Evolutionary conservation across 2,797 vertebrate species (phyloP), one percentile per base, ranked within the genome.

Genomic region (Malacoctenus gilli): DNA sequence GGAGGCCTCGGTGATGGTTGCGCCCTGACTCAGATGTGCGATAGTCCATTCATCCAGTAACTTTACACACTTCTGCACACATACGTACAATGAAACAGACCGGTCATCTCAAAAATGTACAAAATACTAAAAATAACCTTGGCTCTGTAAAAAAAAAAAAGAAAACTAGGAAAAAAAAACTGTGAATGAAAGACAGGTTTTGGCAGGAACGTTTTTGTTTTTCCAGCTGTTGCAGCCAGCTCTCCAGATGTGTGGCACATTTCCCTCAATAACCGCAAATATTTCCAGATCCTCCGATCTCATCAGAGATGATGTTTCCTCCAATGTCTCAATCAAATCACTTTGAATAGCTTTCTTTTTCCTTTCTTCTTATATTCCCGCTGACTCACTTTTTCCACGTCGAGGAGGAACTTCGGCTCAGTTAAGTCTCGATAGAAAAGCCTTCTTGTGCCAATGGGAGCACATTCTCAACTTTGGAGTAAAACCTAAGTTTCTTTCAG

Each of bases 121-220:
- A 72, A 68, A 74, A 56, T 13, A 48, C 35, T 34, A 13, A 28
- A 60, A 66, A 48, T n/a, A 49, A 28, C 51, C 55, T 10, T 68
- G 34, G 10, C 25, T 28, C 9, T 53, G 42, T 43, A 70, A 22
- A 67, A 66, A 42, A 3, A 53, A 25, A 5, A 32, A 53, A 35
- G 55, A 60, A 2, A 39, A 21, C 6, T 9, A 28, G 1, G 25
- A 28, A 28, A 28, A 28, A 6, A 28, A 6, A 28, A 18, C 10
- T 43, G 8, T 58, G 32, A 8, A 69, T 64, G n/a, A n/a, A n/a
- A n/a, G n/a, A n/a, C n/a, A n/a, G n/a, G n/a, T n/a, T n/a, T 25
- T 61, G 37, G 38, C 32, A 62, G 32, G 7, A 55, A 36, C 1
- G 0, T 3, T 23, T 23, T 43, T 15, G 23, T 51, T 21, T 44